phyloP scores from a whole-genome alignment of 2,113 vertebrate genomes.

The Charadrius vociferus region DNA sequence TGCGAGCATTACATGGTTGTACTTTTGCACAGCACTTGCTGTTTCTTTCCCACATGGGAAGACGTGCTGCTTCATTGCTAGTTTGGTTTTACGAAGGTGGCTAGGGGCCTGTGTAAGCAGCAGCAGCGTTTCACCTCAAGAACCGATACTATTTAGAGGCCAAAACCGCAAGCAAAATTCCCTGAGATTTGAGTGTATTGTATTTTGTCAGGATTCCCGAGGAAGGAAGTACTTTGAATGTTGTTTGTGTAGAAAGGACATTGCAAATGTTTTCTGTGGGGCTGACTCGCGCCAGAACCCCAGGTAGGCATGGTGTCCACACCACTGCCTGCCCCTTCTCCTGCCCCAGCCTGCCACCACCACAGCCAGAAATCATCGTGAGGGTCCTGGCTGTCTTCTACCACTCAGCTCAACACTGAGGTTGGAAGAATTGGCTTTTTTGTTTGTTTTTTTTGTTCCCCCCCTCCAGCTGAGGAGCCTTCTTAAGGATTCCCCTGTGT shows the following conservation, averaged over 20 bases:
- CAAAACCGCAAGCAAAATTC: neutral
- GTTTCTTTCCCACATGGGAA: neutral
- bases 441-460: no score
- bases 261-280: no score
- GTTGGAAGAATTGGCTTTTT: neutral
- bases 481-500: neutral
- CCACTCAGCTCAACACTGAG: neutral
- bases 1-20: neutral
- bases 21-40: neutral
- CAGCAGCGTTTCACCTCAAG: neutral
- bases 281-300: neutral
- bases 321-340: neutral
- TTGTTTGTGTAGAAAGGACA: neutral
- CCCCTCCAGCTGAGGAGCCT: neutral
- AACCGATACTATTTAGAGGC: neutral
- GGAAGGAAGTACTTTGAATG: neutral
- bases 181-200: neutral
- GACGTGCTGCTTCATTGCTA: neutral
- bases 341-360: neutral
- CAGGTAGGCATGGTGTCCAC: neutral
- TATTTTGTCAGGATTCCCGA: neutral
- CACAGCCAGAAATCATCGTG: neutral
- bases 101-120: neutral
- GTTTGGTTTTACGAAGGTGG: neutral
- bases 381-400: neutral